These are phyloP conservation scores for Labia minor DNA, from an alignment of 2,888 invertebrate genomes.

Conservation along the genomic window DNA sequence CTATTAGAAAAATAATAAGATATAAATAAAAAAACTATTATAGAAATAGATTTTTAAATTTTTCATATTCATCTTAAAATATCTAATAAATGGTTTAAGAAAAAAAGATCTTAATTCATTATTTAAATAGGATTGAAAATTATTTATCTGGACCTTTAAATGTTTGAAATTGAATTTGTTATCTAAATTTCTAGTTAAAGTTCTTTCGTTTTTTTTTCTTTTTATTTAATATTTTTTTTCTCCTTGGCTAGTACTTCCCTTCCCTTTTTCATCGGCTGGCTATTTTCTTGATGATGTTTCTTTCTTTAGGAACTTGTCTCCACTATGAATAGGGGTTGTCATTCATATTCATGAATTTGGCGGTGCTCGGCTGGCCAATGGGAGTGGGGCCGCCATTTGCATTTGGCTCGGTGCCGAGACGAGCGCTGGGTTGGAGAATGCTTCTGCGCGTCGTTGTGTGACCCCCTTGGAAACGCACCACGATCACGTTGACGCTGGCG, in stretches of 20 bases:
- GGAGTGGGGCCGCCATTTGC: background rate
- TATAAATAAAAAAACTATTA: background rate
- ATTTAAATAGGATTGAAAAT: too few relatives aligned
- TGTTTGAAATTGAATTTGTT: too few relatives aligned
- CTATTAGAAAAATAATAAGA: background rate
- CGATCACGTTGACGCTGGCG: constrained; percentile 35
- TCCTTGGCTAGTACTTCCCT: background rate
- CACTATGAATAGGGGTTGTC: background rate
- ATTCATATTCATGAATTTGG: background rate
- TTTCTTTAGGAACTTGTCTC: background rate
- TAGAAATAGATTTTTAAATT: too few relatives aligned
- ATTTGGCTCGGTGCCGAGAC: background rate
- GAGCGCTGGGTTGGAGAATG: constrained; percentile 32
- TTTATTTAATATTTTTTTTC: background rate
- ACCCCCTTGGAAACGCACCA: constrained; percentile 48
- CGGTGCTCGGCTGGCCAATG: background rate
- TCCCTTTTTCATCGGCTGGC: background rate
- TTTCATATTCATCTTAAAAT: too few relatives aligned
- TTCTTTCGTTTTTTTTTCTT: too few relatives aligned
- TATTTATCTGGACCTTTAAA: too few relatives aligned
- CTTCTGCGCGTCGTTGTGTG: constrained; percentile 70
- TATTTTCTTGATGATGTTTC: background rate
- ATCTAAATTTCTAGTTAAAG: too few relatives aligned
- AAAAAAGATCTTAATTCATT: too few relatives aligned
- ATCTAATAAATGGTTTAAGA: too few relatives aligned